Evolutionary conservation across 2,797 vertebrate species (phyloP).

Genomic region (Fringilla coelebs): DNA sequence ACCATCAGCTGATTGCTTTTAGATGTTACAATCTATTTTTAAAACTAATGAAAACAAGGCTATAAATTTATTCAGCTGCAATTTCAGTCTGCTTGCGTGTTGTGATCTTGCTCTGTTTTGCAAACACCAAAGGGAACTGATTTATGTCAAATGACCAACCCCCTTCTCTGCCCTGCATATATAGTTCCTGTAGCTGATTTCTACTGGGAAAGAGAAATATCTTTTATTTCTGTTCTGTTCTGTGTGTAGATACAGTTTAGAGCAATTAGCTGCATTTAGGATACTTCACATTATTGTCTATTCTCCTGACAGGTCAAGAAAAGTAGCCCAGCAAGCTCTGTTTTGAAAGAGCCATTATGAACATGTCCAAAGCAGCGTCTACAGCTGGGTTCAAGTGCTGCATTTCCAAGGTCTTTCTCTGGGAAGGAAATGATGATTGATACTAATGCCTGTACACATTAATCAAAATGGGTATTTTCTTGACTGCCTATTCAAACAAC

Average conservation of each 20-base stretch:
- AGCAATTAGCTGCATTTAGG: constrained; percentile 20
- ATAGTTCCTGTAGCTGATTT: not conserved
- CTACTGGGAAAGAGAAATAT: not conserved
- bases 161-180: not conserved
- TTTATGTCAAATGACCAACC: constrained; percentile 2
- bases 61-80: constrained; percentile 25
- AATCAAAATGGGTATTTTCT: constrained; percentile 46
- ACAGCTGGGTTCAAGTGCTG: constrained; percentile 26
- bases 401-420: constrained; percentile 38
- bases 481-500: not conserved
- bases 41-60: constrained; percentile 19
- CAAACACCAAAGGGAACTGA: constrained; percentile 22
- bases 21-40: constrained; percentile 31
- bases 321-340: not conserved
- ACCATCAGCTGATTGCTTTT: constrained; percentile 42
- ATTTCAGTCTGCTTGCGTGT: not conserved
- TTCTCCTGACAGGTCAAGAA: not conserved
- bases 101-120: constrained; percentile 32
- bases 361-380: not conserved
- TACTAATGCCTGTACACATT: constrained; percentile 23
- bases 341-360: constrained; percentile 31
- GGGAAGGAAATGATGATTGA: constrained; percentile 33
- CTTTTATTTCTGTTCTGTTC: constrained; percentile 11
- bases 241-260: not conserved
- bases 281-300: constrained; percentile 26